These are phyloP conservation scores for Peribatodes rhomboidaria DNA, from an alignment of 2,888 invertebrate species.

Conservation along the genomic window DNA sequence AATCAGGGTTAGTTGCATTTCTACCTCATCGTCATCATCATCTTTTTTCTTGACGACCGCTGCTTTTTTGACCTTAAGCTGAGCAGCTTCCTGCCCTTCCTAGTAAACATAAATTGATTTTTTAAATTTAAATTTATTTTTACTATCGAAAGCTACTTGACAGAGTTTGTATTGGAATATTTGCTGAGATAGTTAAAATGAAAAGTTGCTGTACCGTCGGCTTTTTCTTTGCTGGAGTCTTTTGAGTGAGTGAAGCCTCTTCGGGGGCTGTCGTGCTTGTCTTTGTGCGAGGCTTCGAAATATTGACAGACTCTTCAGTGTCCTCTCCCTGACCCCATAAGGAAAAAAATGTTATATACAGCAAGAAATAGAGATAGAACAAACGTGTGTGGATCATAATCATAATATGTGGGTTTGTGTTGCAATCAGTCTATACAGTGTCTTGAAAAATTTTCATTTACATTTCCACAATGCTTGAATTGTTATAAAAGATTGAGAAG, in stretches of 20 bases:
- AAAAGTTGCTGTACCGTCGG: constrained; percentile 72
- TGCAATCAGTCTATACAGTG: constrained; percentile 27
- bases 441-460: neutral
- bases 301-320: constrained; percentile 81
- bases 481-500: constrained; percentile 6
- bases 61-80: constrained; percentile 82
- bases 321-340: constrained; percentile 78
- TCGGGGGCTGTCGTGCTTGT: constrained; percentile 83
- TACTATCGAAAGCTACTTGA: no score
- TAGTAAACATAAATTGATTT: constrained; percentile 41
- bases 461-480: constrained; percentile 34
- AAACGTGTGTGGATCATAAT: constrained; percentile 27
- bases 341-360: constrained; percentile 57
- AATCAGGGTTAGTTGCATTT: constrained; percentile 22
- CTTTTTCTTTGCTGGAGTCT: constrained; percentile 83
- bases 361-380: constrained; percentile 47
- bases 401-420: constrained; percentile 22
- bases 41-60: constrained; percentile 75
- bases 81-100: constrained; percentile 80
- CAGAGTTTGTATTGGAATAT: no score
- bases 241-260: constrained; percentile 83
- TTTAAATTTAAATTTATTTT: neutral
- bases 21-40: constrained; percentile 76
- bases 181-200: constrained; percentile 72
- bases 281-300: constrained; percentile 81